Evolutionary conservation across 2,113 vertebrate genomes (phyloP).

Genomic region (Theristicus caerulescens): DNA sequence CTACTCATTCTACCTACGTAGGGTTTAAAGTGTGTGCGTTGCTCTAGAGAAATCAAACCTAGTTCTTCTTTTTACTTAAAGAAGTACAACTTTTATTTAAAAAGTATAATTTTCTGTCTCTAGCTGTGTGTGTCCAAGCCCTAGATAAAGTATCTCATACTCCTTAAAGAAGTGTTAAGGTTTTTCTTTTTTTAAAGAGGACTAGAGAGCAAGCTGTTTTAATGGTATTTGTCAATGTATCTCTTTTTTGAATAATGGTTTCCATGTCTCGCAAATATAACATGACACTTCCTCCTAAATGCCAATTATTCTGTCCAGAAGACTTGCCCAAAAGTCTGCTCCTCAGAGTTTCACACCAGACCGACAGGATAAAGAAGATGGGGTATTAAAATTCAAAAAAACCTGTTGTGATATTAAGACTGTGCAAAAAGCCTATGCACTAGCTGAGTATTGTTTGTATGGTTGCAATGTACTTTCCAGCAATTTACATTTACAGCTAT

Average conservation of each 20-base stretch:
- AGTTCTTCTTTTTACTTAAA: not conserved
- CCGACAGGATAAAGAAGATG: not conserved
- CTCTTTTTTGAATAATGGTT: not conserved
- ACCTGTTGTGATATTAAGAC: not conserved
- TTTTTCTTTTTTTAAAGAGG: not conserved
- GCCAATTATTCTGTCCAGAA: not conserved
- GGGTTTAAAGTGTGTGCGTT: not conserved
- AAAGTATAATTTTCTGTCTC: not conserved
- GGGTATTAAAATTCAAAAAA: not conserved
- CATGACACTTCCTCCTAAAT: slow-evolving; percentile 15
- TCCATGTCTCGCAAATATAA: not conserved
- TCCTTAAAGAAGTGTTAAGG: not conserved
- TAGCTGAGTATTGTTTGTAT: not conserved
- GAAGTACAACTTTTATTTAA: no score
- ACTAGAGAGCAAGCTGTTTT: not conserved
- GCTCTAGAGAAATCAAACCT: not conserved
- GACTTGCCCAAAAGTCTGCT: not conserved
- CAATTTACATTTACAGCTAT: not conserved
- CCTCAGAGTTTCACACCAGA: not conserved
- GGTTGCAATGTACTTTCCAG: not conserved
- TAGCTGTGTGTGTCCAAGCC: not conserved
- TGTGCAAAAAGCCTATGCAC: not conserved
- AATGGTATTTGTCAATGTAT: not conserved
- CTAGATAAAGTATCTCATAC: not conserved
- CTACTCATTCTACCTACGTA: not conserved